A percentile compares a stretch with the other conserved stretches of the same genome.
These are phyloP conservation scores for Leptocoma aspasia DNA, from an alignment of 2,113 vertebrate species.

Conservation along the genomic window DNA sequence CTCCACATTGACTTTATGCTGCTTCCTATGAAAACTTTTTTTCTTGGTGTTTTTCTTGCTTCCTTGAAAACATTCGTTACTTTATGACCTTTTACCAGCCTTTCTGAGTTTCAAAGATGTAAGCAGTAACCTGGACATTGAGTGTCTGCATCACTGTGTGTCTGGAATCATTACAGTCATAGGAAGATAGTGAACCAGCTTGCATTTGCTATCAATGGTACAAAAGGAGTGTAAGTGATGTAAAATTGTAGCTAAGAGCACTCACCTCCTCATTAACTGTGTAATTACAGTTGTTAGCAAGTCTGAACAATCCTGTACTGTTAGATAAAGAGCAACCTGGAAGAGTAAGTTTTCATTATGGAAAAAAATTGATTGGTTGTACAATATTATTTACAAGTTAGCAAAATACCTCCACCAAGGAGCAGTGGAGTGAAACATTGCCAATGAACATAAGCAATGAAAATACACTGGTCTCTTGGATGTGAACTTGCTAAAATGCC, in stretches of 20 bases:
- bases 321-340: not conserved
- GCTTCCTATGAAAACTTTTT: not conserved
- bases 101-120: not conserved
- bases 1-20: no score
- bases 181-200: not conserved
- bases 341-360: not conserved
- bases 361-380: not conserved
- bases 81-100: not conserved
- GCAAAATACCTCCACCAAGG: not conserved
- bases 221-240: not conserved
- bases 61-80: not conserved
- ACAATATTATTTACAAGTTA: not conserved
- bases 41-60: not conserved
- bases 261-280: not conserved
- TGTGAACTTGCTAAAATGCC: not conserved
- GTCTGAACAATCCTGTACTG: not conserved
- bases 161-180: not conserved
- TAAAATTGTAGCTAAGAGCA: not conserved
- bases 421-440: not conserved
- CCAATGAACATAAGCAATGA: not conserved
- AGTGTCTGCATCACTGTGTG: not conserved
- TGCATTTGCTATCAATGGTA: not conserved
- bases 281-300: not conserved
- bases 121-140: not conserved
- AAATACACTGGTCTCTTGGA: not conserved